Evolutionary conservation across 2,113 vertebrate species (phyloP), one percentile per base, ranked within the genome.

Genomic region (Aegithalos caudatus): DNA sequence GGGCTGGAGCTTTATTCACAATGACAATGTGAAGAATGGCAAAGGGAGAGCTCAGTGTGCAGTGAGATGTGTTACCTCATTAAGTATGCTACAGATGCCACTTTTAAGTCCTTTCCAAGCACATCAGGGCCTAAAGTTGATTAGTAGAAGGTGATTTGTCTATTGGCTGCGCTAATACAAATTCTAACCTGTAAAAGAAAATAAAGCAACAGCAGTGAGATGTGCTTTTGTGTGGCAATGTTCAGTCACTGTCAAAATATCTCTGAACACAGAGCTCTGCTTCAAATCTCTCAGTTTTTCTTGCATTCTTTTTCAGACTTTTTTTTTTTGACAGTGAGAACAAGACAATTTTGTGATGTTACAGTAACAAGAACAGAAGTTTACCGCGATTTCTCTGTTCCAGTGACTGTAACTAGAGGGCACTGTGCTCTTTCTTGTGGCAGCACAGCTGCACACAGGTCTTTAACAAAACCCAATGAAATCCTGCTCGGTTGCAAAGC

Each of bases 401-500:
- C 88, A 54, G 11, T 5, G 38, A 51, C 88, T 76, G 82, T 92
- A 93, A 96, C 90, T 95, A 97, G 96, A 97, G 95, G 97, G 95
- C 95, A 94, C 92, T 97, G 82, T 89, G 94, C 83, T 97, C 96
- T 92, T 96, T 95, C 95, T 80, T 87, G 85, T 95, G 81, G 72
- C 73, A 67, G 79, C 29, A 42, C 56, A 72, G 79, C 81, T 65
- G 77, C 95, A 91, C 91, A 22, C 35, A 61, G 42, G 57, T 79
- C 94, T 86, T 82, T 35, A 92, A 90, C 53, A 94, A 96, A 93
- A 92, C 64, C 79, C 76, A 28, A 76, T 33, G 44, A 94, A 92
- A 73, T 21, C 31, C 28, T 25, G 62, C 66, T 76, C 44, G 74
- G 65, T 23, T 81, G 78, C 73, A 96, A 93, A 94, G 88, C 86